These are phyloP conservation scores for Salarias fasciatus DNA, from an alignment of 2,797 vertebrate species.

Conservation along the genomic window DNA sequence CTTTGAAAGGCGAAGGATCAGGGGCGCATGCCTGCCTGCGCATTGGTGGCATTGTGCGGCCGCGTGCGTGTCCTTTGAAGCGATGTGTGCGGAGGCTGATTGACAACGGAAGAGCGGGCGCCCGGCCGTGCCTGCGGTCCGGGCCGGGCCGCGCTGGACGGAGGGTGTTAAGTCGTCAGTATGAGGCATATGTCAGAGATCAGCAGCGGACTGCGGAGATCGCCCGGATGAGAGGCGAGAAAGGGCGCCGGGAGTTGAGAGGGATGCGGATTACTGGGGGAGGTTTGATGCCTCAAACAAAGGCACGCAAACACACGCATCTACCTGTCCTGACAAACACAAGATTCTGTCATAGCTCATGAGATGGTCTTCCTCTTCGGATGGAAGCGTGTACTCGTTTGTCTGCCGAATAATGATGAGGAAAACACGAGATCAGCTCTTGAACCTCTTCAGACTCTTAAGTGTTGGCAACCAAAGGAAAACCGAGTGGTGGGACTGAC, in stretches of 20 bases:
- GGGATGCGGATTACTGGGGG: constrained; percentile 55
- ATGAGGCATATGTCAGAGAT: constrained; percentile 78
- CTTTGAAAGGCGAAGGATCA: constrained; percentile 35
- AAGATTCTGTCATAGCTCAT: constrained; percentile 39
- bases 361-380: constrained; percentile 50
- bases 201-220: constrained; percentile 59
- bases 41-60: constrained; percentile 38
- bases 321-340: constrained; percentile 9
- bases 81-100: constrained; percentile 31
- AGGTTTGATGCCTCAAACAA: constrained; percentile 51
- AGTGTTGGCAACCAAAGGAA: constrained; percentile 45
- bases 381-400: constrained; percentile 51
- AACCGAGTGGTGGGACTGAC: constrained; percentile 41
- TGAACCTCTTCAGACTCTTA: constrained; percentile 57
- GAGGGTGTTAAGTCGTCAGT: constrained; percentile 74
- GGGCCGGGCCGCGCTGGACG: constrained; percentile 48
- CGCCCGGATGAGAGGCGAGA: constrained; percentile 58
- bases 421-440: constrained; percentile 50
- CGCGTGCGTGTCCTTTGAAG: constrained; percentile 31
- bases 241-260: constrained; percentile 35
- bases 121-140: constrained; percentile 55
- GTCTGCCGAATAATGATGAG: constrained; percentile 59
- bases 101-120: constrained; percentile 53
- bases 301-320: constrained; percentile 25
- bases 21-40: background rate